phyloP scores from a whole-genome alignment of 2,113 vertebrate genomes.

The Sinocyclocheilus grahami region DNA sequence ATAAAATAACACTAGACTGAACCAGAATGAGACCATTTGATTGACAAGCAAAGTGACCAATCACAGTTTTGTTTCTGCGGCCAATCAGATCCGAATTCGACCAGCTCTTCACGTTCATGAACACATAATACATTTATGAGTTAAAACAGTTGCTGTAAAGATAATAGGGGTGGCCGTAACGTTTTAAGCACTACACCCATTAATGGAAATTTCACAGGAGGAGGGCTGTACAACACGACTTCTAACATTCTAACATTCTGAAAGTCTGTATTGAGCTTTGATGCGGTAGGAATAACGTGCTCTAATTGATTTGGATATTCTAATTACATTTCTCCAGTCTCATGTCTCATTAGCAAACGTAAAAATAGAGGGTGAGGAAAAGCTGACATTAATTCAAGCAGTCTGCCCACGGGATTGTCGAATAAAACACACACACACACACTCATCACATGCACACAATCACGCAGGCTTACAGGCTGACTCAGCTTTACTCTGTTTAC shows the following conservation, averaged over 20 bases:
- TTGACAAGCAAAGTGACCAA: no score
- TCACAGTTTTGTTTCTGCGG: no score
- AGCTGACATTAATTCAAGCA: conserved; percentile 23
- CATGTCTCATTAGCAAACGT: conserved; percentile 38
- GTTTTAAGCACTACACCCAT: neutral
- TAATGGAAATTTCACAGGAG: conserved; percentile 23
- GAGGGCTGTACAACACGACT: conserved; percentile 2
- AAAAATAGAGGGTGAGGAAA: conserved; percentile 26
- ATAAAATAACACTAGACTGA: no score
- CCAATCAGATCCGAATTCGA: neutral
- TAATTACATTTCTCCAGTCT: conserved; percentile 35
- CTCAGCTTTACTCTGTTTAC: conserved; percentile 16
- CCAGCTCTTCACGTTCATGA: neutral
- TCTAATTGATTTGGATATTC: conserved; percentile 42
- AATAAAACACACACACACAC: neutral
- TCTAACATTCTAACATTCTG: neutral
- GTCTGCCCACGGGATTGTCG: conserved; percentile 5
- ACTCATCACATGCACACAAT: neutral
- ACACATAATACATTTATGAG: neutral
- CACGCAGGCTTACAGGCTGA: neutral
- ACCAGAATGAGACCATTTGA: no score
- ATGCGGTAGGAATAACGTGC: neutral
- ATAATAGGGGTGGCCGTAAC: neutral
- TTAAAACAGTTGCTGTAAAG: conserved; percentile 9
- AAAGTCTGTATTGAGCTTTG: conserved; percentile 18